Percentiles rank a stretch among this genome's conserved stretches.
These are phyloP conservation scores for Onychostruthus taczanowskii DNA, from an alignment of 2,113 vertebrate species.

Conservation along the genomic window DNA sequence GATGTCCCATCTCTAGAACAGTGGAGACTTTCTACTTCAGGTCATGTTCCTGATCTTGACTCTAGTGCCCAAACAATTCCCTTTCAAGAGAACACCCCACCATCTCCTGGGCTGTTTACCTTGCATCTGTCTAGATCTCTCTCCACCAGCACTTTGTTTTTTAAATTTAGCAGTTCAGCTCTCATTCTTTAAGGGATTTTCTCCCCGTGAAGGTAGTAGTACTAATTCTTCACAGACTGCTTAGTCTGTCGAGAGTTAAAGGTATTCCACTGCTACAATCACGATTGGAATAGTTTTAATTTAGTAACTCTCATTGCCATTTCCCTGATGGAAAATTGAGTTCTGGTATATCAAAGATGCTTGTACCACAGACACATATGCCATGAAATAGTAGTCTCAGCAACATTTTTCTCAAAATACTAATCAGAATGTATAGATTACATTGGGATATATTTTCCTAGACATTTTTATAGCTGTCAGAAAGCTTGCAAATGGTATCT, in stretches of 20 bases:
- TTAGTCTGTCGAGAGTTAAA: neutral
- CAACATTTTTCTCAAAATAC: neutral
- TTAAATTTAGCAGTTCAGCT: neutral
- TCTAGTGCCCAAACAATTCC: neutral
- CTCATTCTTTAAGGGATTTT: neutral
- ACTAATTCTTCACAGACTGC: neutral
- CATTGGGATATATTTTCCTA: neutral
- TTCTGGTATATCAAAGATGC: neutral
- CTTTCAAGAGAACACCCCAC: neutral
- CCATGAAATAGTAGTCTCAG: neutral
- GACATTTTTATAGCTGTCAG: neutral
- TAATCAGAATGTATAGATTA: neutral
- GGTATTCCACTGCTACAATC: neutral
- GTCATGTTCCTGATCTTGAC: neutral
- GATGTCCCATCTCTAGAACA: neutral
- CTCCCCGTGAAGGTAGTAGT: neutral
- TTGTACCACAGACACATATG: neutral
- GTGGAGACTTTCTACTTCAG: neutral
- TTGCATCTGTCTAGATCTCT: neutral
- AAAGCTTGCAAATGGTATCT: neutral
- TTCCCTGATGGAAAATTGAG: neutral
- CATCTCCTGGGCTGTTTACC: neutral
- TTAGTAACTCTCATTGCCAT: neutral
- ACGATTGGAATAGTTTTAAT: neutral
- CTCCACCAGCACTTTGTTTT: neutral